Base-by-base conservation (phyloP, 2,797 vertebrate species). In the Spinus pinus region DNA sequence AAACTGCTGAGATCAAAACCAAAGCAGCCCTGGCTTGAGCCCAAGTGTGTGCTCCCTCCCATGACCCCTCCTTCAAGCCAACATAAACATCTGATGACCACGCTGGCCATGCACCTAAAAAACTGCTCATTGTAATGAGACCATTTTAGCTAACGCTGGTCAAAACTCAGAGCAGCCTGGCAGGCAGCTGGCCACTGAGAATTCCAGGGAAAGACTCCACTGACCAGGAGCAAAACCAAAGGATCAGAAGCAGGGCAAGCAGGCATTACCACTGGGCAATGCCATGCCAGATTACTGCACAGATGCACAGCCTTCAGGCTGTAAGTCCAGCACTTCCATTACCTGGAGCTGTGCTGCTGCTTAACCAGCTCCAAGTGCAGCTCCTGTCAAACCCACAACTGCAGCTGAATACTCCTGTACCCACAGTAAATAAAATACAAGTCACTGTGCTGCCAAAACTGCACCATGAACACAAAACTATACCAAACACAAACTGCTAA, bases 171-270 rank as follows among this genome's bases (percentile, higher is more conserved):
- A 80, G 53, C 65, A 64, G 49, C 25, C 67, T 51, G 60, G 20
- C 70, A 84, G 23, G 6, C 24, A 31, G 8, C 3, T 12, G 11
- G 24, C 3, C n/a, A 2, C 0, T 2, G 54, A 47, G 35, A 30
- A 28, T 44, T 66, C 37, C 60, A 93, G 60, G 60, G 25, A 85
- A 70, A 2, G 13, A 18, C 33, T 64, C 31, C 10, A 57, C 11
- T 30, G 58, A n/a, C 12, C 14, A 33, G n/a, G 10, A 75, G 13
- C 22, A 77, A 86, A 77, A 28, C 5, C 19, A 61, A 41, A 39
- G 4, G 5, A 65, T 31, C 4, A 81, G 46, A 67, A 83, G 20
- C n/a, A 86, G 30, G 10, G 2, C 2, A 64, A 81, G 31, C 27
- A 61, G 37, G 28, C 37, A 41, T 24, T n/a, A 23, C 22, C 28